phyloP scores from a whole-genome alignment of 1,140 invertebrate species.

The Brachionus rubens region DNA sequence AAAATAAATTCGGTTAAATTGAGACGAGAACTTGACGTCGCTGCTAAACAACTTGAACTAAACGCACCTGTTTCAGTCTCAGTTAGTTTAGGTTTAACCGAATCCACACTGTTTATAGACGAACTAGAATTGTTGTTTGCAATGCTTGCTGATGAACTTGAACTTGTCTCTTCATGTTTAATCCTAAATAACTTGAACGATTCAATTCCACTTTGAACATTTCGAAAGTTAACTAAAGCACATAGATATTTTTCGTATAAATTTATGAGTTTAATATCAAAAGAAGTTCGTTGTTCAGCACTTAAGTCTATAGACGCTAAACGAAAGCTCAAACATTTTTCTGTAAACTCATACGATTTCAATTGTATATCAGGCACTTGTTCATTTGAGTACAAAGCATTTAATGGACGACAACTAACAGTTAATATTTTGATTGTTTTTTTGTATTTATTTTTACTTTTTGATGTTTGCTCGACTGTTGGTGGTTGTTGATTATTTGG shows the following conservation, averaged over 20 bases:
- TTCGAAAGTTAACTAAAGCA: constrained; percentile 28
- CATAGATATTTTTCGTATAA: constrained; percentile 41
- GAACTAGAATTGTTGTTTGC: constrained; percentile 12
- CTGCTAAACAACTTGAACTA: constrained; percentile 4
- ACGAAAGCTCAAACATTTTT: constrained; percentile 45
- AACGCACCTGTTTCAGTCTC: not conserved
- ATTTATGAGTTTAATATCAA: constrained; percentile 24
- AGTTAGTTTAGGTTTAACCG: constrained; percentile 5
- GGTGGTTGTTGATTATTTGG: not conserved
- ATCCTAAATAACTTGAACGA: constrained; percentile 32
- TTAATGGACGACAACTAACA: constrained; percentile 35
- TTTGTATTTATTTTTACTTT: constrained; percentile 39
- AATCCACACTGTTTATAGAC: not conserved
- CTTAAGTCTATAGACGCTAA: constrained; percentile 14
- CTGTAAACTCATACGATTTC: constrained; percentile 38
- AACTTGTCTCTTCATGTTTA: constrained; percentile 39
- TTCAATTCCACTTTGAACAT: not conserved
- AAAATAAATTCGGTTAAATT: constrained; percentile 37
- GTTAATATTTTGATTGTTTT: constrained; percentile 36
- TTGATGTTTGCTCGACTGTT: not conserved
- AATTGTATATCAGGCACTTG: constrained; percentile 11
- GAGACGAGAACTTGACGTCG: constrained; percentile 36
- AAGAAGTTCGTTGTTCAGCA: not conserved
- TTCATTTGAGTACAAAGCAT: constrained; percentile 10
- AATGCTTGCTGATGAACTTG: not conserved